Evolutionary conservation across 2,113 vertebrate genomes (phyloP).

Genomic region (Pelmatolapia mariae): DNA sequence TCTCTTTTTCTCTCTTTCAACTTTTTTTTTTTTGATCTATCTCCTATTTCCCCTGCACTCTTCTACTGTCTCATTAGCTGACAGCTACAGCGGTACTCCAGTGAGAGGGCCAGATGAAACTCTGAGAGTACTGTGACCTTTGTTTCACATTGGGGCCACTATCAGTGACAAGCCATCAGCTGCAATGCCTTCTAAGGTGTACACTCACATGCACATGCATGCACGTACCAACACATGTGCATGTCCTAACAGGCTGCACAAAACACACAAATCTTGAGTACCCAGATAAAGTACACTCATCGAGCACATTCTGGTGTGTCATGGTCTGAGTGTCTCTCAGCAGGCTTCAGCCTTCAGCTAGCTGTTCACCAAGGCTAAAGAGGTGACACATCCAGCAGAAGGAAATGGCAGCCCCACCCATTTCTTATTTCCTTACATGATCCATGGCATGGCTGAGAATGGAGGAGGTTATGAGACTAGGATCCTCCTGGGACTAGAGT

Average conservation of each 20-base stretch:
- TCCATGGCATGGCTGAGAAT: not conserved
- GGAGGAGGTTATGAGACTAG: not conserved
- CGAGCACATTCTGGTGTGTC: slow-evolving; percentile 1
- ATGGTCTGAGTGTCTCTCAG: slow-evolving; percentile 28
- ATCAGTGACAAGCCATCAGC: slow-evolving; percentile 71
- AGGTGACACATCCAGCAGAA: slow-evolving; percentile 38
- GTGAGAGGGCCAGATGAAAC: slow-evolving; percentile 64
- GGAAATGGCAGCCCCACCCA: slow-evolving; percentile 39
- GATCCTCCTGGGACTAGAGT: slow-evolving; percentile 1
- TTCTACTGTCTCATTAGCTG: slow-evolving; percentile 63
- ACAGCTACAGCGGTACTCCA: slow-evolving; percentile 53
- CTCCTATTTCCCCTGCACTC: not conserved
- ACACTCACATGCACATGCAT: not conserved
- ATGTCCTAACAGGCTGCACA: not conserved
- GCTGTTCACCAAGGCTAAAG: slow-evolving; percentile 53
- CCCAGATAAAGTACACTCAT: not conserved
- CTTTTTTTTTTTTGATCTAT: slow-evolving; percentile 23
- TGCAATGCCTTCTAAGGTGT: slow-evolving; percentile 24
- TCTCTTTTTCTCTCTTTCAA: slow-evolving; percentile 1
- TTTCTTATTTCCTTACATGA: slow-evolving; percentile 21
- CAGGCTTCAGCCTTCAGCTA: slow-evolving; percentile 50
- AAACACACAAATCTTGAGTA: not conserved
- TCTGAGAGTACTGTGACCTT: slow-evolving; percentile 64
- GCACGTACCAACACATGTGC: not conserved
- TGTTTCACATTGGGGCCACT: slow-evolving; percentile 45